phyloP scores from a whole-genome alignment of 92 coral and sea anemone genomes.

The Hydrozoanthus gracilis region DNA sequence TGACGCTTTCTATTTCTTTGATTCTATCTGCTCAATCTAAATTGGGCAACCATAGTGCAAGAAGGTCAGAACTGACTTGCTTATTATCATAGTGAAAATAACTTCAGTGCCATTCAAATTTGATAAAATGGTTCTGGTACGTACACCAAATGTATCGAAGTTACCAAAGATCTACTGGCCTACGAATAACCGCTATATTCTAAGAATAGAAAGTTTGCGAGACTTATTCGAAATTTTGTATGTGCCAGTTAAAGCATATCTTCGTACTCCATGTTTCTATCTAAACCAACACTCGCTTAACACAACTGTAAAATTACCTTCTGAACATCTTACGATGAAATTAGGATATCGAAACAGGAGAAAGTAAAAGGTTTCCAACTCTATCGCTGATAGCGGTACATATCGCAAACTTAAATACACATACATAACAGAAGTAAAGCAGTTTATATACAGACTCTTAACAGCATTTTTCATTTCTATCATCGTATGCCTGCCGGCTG shows the following conservation, averaged over 20 bases:
- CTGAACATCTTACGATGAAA: background rate
- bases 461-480: background rate
- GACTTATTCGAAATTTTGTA: background rate
- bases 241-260: background rate
- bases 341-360: background rate
- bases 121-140: background rate
- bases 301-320: background rate
- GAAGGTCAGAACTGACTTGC: conserved; percentile 1
- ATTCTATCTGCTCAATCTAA: conserved; percentile 29
- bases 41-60: conserved; percentile 15
- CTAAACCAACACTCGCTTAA: background rate
- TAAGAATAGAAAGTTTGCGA: background rate
- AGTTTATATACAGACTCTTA: background rate
- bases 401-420: no score
- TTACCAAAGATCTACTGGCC: no score
- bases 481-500: background rate
- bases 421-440: background rate
- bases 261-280: background rate
- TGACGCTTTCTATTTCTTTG: background rate
- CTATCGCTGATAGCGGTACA: no score
- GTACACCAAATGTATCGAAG: background rate
- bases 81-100: conserved; percentile 2
- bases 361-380: background rate
- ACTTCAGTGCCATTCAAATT: background rate
- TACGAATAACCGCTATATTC: no score